Evolutionary conservation across 2,888 invertebrate species (phyloP).

Genomic region (Campopleginae sp.): DNA sequence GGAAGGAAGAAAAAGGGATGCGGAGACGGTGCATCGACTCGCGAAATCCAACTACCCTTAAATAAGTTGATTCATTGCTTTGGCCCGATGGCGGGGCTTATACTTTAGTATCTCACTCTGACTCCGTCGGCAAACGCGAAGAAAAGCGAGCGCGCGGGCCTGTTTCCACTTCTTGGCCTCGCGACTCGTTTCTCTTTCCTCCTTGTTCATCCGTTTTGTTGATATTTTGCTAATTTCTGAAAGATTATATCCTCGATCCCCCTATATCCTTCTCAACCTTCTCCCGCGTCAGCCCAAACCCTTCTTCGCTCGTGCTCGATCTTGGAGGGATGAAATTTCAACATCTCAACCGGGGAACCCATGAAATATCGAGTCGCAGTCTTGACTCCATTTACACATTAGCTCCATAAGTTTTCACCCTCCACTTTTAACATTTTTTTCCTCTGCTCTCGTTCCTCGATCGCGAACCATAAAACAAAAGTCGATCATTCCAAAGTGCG

Average conservation of each 20-base stretch:
- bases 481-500: neutral
- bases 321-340: slow-evolving; percentile 54
- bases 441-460: neutral
- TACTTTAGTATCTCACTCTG: slow-evolving; percentile 56
- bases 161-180: slow-evolving; percentile 50
- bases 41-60: slow-evolving; percentile 84
- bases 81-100: slow-evolving; percentile 67
- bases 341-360: slow-evolving; percentile 46
- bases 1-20: slow-evolving; percentile 33
- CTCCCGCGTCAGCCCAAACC: neutral
- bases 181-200: slow-evolving; percentile 19
- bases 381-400: slow-evolving; percentile 68
- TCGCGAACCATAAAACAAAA: neutral
- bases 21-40: slow-evolving; percentile 80
- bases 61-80: slow-evolving; percentile 84
- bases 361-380: slow-evolving; percentile 73
- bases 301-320: slow-evolving; percentile 39
- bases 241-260: slow-evolving; percentile 72
- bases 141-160: neutral
- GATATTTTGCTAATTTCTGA: slow-evolving; percentile 81
- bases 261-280: neutral
- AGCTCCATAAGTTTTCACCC: slow-evolving; percentile 68
- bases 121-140: slow-evolving; percentile 55
- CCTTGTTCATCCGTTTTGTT: slow-evolving; percentile 69
- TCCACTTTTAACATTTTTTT: slow-evolving; percentile 15